Percentiles rank a stretch among this genome's conserved stretches.
These are phyloP conservation scores for Knipowitschia caucasica DNA, from an alignment of 2,797 vertebrate species.

Conservation along the genomic window DNA sequence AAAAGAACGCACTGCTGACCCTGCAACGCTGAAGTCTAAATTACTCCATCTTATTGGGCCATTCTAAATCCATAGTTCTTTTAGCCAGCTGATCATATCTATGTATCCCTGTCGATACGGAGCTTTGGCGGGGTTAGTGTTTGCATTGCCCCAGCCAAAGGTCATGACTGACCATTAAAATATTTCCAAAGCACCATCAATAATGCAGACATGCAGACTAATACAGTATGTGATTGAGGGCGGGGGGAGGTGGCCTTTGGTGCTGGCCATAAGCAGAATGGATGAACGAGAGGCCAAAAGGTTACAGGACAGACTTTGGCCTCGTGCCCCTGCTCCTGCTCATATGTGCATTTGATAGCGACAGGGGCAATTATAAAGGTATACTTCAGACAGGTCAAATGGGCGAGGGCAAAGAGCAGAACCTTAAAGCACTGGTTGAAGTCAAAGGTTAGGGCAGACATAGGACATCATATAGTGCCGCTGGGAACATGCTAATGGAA, in stretches of 20 bases:
- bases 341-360: conserved; percentile 78
- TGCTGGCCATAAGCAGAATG: conserved; percentile 60
- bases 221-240: conserved; percentile 75
- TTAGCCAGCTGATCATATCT: conserved; percentile 64
- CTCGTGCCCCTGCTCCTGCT: conserved; percentile 57
- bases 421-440: conserved; percentile 72
- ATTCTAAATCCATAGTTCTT: conserved; percentile 60
- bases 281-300: conserved; percentile 75
- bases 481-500: conserved; percentile 52
- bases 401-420: conserved; percentile 77
- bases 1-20: conserved; percentile 46
- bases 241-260: conserved; percentile 44
- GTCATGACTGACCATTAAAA: conserved; percentile 79
- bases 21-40: conserved; percentile 51
- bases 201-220: conserved; percentile 75
- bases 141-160: conserved; percentile 74
- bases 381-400: conserved; percentile 81
- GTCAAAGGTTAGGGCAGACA: conserved; percentile 78
- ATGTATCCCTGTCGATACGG: conserved; percentile 56
- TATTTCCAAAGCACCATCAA: conserved; percentile 74
- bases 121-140: conserved; percentile 68
- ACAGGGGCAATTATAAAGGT: conserved; percentile 79
- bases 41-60: conserved; percentile 31
- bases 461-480: conserved; percentile 53
- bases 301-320: conserved; percentile 71